These are phyloP conservation scores for Zaprionus kolodkinae DNA, from an alignment of 1,140 invertebrate species.

Conservation along the genomic window DNA sequence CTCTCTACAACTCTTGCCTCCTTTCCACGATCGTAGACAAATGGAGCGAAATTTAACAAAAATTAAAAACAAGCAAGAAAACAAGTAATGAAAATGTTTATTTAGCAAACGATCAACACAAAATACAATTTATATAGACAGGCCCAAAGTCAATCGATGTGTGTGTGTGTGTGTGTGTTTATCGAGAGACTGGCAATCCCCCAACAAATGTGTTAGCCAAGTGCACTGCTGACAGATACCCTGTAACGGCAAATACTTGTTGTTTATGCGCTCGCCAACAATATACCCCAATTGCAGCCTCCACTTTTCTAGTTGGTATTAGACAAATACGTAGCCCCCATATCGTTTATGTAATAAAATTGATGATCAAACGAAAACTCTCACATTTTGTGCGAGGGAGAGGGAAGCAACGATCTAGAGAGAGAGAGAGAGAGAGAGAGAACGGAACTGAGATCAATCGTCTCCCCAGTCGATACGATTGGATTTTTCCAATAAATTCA, in stretches of 20 bases:
- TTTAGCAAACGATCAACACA: constrained; percentile 80
- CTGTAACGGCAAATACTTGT: not conserved
- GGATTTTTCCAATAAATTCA: constrained; percentile 67
- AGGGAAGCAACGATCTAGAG: not conserved
- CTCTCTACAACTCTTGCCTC: not conserved
- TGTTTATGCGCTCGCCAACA: not conserved
- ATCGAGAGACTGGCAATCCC: constrained; percentile 58
- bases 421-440: not conserved
- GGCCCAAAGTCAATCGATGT: constrained; percentile 75
- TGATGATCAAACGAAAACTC: constrained; percentile 82
- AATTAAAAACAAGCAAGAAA: constrained; percentile 25
- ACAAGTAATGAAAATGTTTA: constrained; percentile 69
- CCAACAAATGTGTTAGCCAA: not conserved
- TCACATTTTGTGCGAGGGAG: constrained; percentile 48
- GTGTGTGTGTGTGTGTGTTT: too few species aligned
- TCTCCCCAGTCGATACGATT: constrained; percentile 27
- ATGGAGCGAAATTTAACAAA: constrained; percentile 34
- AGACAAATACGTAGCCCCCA: constrained; percentile 57
- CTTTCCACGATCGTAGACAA: constrained; percentile 10
- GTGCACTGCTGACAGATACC: not conserved
- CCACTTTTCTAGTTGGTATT: not conserved
- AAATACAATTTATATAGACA: constrained; percentile 78
- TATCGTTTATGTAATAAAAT: constrained; percentile 66
- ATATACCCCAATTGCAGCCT: not conserved
- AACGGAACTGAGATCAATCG: constrained; percentile 78